phyloP scores from a whole-genome alignment of 2,113 vertebrate genomes.

The Microcebus tavaratra region DNA sequence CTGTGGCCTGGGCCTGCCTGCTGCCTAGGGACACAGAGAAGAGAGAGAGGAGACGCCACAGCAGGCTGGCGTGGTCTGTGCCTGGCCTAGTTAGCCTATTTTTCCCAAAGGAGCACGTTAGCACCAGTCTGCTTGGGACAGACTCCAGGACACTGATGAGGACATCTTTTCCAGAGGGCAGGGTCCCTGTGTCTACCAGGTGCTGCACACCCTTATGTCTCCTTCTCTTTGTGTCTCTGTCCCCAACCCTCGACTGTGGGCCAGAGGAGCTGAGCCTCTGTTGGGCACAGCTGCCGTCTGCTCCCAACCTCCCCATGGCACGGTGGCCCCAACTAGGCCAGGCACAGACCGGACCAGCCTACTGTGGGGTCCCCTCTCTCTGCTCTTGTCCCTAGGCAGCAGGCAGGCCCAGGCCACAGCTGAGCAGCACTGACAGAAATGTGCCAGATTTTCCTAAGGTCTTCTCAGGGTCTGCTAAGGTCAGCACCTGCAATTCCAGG shows the following conservation, averaged over 20 bases:
- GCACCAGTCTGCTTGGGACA: not conserved
- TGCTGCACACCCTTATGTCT: accelerated
- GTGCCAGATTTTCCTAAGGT: not conserved
- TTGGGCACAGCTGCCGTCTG: not conserved
- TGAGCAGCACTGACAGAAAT: not conserved
- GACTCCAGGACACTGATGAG: not conserved
- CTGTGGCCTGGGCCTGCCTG: no score
- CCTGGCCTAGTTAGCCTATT: no score
- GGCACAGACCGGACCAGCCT: not conserved
- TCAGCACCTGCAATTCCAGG: not conserved
- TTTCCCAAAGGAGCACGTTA: no score
- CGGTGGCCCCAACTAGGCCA: not conserved
- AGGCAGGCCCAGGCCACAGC: not conserved
- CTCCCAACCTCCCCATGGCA: not conserved
- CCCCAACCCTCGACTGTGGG: not conserved
- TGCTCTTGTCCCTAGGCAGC: not conserved
- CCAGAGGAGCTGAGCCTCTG: not conserved
- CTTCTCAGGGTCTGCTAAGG: not conserved
- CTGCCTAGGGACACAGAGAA: no score
- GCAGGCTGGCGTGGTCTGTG: no score
- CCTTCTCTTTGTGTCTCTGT: no score
- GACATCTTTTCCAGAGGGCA: no score
- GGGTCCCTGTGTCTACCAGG: not conserved
- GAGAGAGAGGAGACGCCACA: no score
- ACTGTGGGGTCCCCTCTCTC: no score